Base-by-base conservation (phyloP, 2,113 vertebrate species). In the human region DNA sequence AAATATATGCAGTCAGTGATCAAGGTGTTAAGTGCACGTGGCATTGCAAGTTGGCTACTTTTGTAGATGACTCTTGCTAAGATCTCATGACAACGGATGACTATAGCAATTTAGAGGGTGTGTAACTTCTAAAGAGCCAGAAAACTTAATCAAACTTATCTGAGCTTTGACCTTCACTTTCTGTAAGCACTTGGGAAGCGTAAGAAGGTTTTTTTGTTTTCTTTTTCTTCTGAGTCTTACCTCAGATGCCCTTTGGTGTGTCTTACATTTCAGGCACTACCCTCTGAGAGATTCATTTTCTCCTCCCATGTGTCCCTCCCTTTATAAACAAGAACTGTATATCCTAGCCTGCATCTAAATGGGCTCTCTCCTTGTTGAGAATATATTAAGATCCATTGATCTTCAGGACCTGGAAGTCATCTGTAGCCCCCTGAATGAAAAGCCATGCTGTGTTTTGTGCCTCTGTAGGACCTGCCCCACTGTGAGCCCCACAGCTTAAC, bases 321-420 rank as follows among this genome's bases (percentile, higher is more conserved):
- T 98, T 96, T 93, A 85, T 94, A 98, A 97, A 97, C 92, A 97
- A 50, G 87, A 78, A 92, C 70, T 96, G 73, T 96, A 90, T 72
- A 78, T 84, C 57, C 18, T 25, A 92, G 92, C 61, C 79, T 95
- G 73, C 89, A 86, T 94, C 86, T 76, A 89, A 95, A 93, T n/a
- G 48, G 82, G 61, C 43, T 81, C 10, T 80, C 83, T 93, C 27
- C 84, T 87, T 88, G 70, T 45, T 88, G 72, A 93, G 38, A 87
- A 68, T 64, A 66, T 80, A 12, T 83, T 93, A 90, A 93, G 80
- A 89, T 18, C 32, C 75, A 73, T 4, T 59, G 80, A 84, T 78
- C 13, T 61, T 55, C 48, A 38, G n/a, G 48, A 20, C 38, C 68
- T 70, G 93, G 38, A 87, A 89, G 16, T 61, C 43, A 43, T 78